Evolutionary conservation across 2,113 vertebrate species (phyloP).

Genomic region (Petrocephalus zakoni): DNA sequence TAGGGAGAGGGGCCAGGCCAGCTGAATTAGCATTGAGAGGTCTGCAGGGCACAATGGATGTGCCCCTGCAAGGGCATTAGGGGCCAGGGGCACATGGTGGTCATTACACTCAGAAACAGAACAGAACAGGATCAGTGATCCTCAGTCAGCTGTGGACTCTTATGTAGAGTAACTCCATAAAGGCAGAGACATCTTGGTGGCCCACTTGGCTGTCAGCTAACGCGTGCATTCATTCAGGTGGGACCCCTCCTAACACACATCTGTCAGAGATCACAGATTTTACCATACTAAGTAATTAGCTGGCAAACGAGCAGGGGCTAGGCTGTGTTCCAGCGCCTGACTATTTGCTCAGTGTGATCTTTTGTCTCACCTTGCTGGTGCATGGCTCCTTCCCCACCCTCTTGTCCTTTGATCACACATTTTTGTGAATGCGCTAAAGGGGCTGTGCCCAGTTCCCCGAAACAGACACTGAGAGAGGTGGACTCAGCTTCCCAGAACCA

Average conservation of each 20-base stretch:
- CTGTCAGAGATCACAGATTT: neutral
- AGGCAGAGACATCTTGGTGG: neutral
- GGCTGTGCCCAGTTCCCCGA: neutral
- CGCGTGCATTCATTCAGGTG: neutral
- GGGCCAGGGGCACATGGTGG: neutral
- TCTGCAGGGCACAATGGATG: neutral
- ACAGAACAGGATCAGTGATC: neutral
- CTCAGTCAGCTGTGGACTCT: neutral
- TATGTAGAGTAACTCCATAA: neutral
- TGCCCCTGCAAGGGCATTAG: neutral
- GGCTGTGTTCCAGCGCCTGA: neutral
- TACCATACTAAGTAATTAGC: neutral
- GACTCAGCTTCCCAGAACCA: neutral
- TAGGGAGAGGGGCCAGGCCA: neutral
- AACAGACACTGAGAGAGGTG: neutral
- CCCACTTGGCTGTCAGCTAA: neutral
- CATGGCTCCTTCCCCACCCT: neutral
- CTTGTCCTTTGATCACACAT: neutral
- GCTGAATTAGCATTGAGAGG: neutral
- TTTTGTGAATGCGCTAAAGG: neutral
- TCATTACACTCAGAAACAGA: no score
- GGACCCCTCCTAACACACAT: neutral
- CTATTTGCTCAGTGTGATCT: neutral
- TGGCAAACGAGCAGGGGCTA: neutral
- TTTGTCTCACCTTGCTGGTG: neutral